phyloP scores from a whole-genome alignment of 2,113 vertebrate species.

The Rhadina sibilatrix region DNA sequence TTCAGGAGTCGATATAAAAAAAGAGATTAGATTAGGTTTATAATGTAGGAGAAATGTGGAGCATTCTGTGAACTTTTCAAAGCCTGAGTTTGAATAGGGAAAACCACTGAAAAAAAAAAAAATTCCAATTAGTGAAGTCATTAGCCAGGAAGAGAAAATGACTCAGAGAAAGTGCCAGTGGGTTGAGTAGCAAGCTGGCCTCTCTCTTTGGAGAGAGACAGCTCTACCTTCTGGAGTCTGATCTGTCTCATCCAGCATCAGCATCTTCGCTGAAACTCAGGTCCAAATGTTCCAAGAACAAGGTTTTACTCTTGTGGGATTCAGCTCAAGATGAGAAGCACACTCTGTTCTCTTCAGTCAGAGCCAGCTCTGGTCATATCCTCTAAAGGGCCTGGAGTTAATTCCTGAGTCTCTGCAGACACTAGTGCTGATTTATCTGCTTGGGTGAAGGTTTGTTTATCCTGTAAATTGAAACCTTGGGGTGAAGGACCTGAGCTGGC shows the following conservation, averaged over 20 bases:
- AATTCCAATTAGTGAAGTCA: not conserved
- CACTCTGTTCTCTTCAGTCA: not conserved
- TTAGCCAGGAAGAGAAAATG: slow-evolving; percentile 18
- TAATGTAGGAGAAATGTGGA: not conserved
- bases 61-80: slow-evolving; percentile 23
- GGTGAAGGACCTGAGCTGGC: not conserved
- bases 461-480: not conserved
- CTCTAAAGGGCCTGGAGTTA: not conserved
- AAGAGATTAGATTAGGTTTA: not conserved
- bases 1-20: not conserved
- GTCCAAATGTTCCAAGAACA: not conserved
- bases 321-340: not conserved
- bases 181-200: not conserved
- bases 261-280: not conserved
- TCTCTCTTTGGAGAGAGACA: not conserved
- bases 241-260: not conserved
- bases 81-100: not conserved
- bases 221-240: not conserved
- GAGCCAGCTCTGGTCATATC: not conserved
- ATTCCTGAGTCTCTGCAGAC: not conserved
- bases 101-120: not conserved
- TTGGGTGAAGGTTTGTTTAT: not conserved
- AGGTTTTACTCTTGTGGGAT: not conserved
- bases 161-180: slow-evolving; percentile 14
- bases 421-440: slow-evolving; percentile 5